phyloP scores from a whole-genome alignment of 2,797 vertebrate species.

The Syngnathus acus region DNA sequence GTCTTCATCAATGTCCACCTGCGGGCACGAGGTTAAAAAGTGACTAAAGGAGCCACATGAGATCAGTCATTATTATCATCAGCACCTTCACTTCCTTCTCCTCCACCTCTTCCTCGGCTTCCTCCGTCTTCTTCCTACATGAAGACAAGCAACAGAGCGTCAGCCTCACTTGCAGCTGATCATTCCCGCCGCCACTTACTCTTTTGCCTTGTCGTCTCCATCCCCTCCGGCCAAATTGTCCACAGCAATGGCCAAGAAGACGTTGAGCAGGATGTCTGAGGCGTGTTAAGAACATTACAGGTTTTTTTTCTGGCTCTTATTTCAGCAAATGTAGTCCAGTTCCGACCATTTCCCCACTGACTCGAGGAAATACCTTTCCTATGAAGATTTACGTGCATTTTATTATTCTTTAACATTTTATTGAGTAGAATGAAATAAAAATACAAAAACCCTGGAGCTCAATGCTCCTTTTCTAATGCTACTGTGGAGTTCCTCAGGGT shows the following conservation, averaged over 20 bases:
- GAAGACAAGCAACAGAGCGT: constrained; percentile 8
- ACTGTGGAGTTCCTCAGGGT: background rate
- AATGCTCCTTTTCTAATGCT: background rate
- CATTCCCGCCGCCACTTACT: constrained; percentile 70
- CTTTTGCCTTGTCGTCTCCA: constrained; percentile 79
- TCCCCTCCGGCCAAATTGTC: constrained; percentile 95
- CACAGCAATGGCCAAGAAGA: constrained; percentile 97
- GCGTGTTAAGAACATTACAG: constrained; percentile 28
- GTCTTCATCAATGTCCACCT: constrained; percentile 62
- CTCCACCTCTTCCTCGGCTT: constrained; percentile 60
- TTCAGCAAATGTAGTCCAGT: background rate
- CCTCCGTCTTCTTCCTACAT: constrained; percentile 56
- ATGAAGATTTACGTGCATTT: background rate
- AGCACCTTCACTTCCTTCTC: constrained; percentile 53
- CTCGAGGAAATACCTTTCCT: background rate
- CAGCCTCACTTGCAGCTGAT: constrained; percentile 67
- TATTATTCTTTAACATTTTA: background rate
- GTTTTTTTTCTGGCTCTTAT: background rate
- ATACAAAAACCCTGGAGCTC: background rate
- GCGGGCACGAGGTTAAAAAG: constrained; percentile 9
- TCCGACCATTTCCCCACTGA: background rate
- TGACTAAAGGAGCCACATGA: background rate
- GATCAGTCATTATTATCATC: background rate
- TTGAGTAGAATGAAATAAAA: background rate
- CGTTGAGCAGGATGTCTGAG: constrained; percentile 92